Evolutionary conservation across 2,888 invertebrate genomes (phyloP), one percentile per base, ranked within the genome.

Genomic region (Gymnosoma rotundatum): DNA sequence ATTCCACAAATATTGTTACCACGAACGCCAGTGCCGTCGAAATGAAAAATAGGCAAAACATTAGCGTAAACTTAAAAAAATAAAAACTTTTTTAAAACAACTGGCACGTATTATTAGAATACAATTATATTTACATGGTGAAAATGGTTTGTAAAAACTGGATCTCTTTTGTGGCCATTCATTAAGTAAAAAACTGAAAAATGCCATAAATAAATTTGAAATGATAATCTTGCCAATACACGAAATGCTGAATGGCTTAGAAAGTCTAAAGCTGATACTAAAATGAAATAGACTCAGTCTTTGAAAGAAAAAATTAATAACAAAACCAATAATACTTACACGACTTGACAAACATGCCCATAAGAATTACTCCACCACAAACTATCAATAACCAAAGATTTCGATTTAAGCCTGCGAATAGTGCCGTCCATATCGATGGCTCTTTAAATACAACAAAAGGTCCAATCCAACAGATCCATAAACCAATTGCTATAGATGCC

Each of bases 351-450:
- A 89, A 88, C 88, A 90, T 88, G 61, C 90, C 86, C 45, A 89
- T 84, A 1, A 92, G 79, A 0, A 56, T 3, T 6, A 88, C 88
- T 0, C 89, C 86, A 1, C 89, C 89, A 42, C 91, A 89, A 12
- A 78, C 56, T 20, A 91, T 88, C 2, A 93, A 25, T 9, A 90
- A 89, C 89, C 92, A 93, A 4, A 92, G 36, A 86, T 91, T 92
- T 83, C 91, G 92, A 69, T 91, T 91, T 0, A 92, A 63, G 0
- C 91, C 91, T 69, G 92, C 92, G 86, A 93, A 93, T 0, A 93
- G 42, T 0, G 92, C 92, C n/a, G 92, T 87, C 89, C 90, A 90
- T 50, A 92, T 76, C 0, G 91, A 90, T 0, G 92, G 90, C 56
- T 90, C 89, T 9, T 90, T 87, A 25, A 87, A 87, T 50, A 92